Evolutionary conservation across 2,113 vertebrate species (phyloP), one percentile per base, ranked within the genome.

Genomic region (Gopherus flavomarginatus): DNA sequence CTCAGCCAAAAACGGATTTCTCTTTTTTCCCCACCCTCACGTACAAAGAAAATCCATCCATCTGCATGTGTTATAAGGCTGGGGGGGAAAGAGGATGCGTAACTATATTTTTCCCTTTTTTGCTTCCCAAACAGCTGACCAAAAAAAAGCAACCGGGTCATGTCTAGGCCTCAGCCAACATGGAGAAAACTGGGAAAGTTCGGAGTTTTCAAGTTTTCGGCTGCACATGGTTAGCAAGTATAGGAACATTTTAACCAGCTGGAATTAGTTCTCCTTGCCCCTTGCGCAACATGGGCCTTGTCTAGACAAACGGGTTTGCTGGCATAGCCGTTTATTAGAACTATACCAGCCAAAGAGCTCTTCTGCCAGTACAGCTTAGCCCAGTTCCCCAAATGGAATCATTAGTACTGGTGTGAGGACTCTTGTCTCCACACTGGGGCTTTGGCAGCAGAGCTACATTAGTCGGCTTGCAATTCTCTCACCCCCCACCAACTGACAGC

Each of bases 1-100:
- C 5, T 22, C 29, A 29, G 12, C 50, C 2, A 1, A 17, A 81
- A 49, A 3, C 0, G 35, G 2, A 29, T 65, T 7, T 8, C 4
- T 22, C 13, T 81, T n/a, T n/a, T 69, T 35, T 1, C 72, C 72
- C 38, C 19, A n/a, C 21, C 21, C 38, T 38, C 21, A 38, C 16
- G 22, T 24, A 26, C 38, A 44, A 44, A 77, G 38, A 77, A 77
- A 42, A 77, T 6, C n/a, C 35, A 44, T 77, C 19, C 11, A 24
- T 26, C 22, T 77, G 22, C 24, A 44, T 5, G 29, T 26, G 21
- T 8, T 12, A 27, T 53, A 65, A n/a, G 35, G 50, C 62, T 8
- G 4, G 11, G 6, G 17, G 6, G 44, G n/a, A 24, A 26, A 26
- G 9, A 72, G 69, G 38, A 21, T 26, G 4, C 11, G 31, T n/a